Evolutionary conservation across 2,888 invertebrate genomes (phyloP).

Genomic region (Ariolimax columbianus): DNA sequence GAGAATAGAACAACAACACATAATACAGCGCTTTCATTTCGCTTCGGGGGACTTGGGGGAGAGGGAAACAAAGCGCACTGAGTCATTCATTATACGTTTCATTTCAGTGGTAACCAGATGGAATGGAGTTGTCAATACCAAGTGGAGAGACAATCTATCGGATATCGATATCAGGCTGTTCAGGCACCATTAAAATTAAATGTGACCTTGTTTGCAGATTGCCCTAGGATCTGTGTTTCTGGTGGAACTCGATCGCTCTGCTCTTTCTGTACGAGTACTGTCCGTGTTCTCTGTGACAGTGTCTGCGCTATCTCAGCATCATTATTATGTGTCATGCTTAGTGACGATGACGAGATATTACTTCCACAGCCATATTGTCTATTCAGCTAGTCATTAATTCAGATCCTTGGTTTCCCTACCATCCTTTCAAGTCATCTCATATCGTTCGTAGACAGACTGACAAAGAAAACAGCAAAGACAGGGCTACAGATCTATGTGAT

Average conservation of each 20-base stretch:
- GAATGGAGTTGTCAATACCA: slow-evolving; percentile 33
- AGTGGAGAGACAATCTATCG: slow-evolving; percentile 27
- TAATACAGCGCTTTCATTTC: background rate
- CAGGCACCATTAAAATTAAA: slow-evolving; percentile 45
- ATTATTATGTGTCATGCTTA: background rate
- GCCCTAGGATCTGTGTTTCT: background rate
- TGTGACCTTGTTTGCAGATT: slow-evolving; percentile 38
- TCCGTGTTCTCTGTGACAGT: background rate
- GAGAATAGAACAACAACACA: background rate
- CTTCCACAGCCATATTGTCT: no score
- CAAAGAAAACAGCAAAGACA: no score
- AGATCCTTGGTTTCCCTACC: no score
- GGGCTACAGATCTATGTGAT: no score
- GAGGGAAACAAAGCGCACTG: slow-evolving; percentile 4
- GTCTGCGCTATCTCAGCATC: background rate
- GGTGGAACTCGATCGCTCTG: background rate
- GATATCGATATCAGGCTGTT: slow-evolving; percentile 20
- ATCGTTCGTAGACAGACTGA: no score
- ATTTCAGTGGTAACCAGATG: background rate
- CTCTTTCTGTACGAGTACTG: background rate
- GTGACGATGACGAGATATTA: background rate
- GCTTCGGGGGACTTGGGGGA: background rate
- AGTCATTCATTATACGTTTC: slow-evolving; percentile 18
- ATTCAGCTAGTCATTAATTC: no score
- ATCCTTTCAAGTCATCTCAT: no score